Evolutionary conservation across 1,140 invertebrate genomes (phyloP).

Genomic region (Drosophila obscura): DNA sequence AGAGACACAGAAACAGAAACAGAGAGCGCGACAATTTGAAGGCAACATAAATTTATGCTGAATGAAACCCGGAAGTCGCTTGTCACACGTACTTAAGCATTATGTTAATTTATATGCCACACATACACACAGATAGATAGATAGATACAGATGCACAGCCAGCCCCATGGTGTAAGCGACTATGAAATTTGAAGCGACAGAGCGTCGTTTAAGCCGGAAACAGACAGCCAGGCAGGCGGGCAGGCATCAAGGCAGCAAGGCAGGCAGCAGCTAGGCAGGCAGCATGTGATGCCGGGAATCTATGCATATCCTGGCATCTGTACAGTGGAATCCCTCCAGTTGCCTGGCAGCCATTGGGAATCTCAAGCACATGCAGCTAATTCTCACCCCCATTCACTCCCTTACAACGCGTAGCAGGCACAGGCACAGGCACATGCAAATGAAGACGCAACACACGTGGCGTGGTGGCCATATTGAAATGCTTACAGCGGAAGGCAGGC

Average conservation of each 20-base stretch:
- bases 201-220: conserved; percentile 76
- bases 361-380: conserved; percentile 73
- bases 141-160: conserved; percentile 13
- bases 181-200: conserved; percentile 79
- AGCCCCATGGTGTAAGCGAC: conserved; percentile 44
- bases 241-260: conserved; percentile 41
- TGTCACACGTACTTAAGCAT: conserved; percentile 80
- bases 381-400: conserved; percentile 33
- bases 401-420: conserved; percentile 5
- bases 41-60: conserved; percentile 73
- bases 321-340: conserved; percentile 11
- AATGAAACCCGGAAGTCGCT: conserved; percentile 78
- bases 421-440: conserved; percentile 29
- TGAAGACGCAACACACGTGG: conserved; percentile 40
- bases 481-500: conserved; percentile 17
- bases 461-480: conserved; percentile 35
- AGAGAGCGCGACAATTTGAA: conserved; percentile 66
- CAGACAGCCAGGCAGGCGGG: conserved; percentile 46
- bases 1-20: not conserved
- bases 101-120: conserved; percentile 78
- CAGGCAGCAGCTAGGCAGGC: conserved; percentile 31
- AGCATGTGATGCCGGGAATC: conserved; percentile 27
- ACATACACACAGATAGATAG: conserved; percentile 17
- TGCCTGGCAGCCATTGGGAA: conserved; percentile 62
- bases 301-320: conserved; percentile 56